Conservation (phyloP, 1,140 invertebrate species). For the Drosophila nikananu region DNA sequence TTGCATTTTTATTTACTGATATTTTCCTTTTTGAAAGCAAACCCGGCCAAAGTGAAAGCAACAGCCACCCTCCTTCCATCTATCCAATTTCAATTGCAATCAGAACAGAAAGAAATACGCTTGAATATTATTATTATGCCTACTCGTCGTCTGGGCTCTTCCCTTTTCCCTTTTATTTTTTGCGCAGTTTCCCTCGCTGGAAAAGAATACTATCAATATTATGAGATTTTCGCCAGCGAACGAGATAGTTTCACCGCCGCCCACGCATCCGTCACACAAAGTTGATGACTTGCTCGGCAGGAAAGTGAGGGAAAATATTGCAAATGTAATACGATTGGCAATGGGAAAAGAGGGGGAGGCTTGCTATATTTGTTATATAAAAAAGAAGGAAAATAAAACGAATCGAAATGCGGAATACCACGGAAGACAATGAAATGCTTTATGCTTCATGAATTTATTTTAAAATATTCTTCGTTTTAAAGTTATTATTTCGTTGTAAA, state of each 20-base stretch:
- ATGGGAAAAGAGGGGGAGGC: not conserved
- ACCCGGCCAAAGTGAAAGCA: constrained; percentile 17
- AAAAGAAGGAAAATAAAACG: not conserved
- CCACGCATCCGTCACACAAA: constrained; percentile 45
- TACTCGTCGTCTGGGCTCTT: constrained; percentile 18
- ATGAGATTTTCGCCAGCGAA: constrained; percentile 68
- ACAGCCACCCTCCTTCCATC: not conserved
- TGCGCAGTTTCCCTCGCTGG: constrained; percentile 5
- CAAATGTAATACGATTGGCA: constrained; percentile 78
- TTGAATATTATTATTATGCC: constrained; percentile 59
- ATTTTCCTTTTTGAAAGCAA: constrained; percentile 32
- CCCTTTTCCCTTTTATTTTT: not conserved
- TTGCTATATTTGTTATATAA: not conserved
- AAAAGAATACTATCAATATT: constrained; percentile 65
- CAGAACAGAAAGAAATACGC: constrained; percentile 64
- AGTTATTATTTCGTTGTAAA: not conserved
- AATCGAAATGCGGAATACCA: not conserved
- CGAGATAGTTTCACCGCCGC: constrained; percentile 24
- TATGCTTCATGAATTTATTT: too few relatives aligned
- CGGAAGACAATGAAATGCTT: not conserved
- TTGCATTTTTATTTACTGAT: constrained; percentile 49
- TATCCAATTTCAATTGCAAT: constrained; percentile 50
- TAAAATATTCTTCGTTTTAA: not conserved
- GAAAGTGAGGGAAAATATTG: constrained; percentile 68
- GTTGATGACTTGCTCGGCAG: constrained; percentile 41